These are phyloP conservation scores for Erebia palarica DNA, from an alignment of 2,888 invertebrate genomes.

Conservation along the genomic window DNA sequence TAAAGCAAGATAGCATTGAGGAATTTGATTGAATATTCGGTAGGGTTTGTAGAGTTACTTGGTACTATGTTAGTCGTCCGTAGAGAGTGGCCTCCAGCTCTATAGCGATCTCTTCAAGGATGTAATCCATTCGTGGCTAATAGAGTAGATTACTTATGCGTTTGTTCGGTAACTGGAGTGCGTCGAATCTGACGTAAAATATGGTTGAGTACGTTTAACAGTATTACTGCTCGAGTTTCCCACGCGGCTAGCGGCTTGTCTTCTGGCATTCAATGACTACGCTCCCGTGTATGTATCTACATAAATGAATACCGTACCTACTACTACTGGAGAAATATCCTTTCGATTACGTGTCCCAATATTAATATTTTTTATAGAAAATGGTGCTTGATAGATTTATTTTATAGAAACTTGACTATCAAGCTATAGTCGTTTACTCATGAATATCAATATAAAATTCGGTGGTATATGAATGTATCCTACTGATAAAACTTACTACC, in stretches of 20 bases:
- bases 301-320: slow-evolving; percentile 36
- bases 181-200: slow-evolving; percentile 70
- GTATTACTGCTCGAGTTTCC: slow-evolving; percentile 63
- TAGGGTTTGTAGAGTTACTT: background rate
- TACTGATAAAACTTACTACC: too few species aligned
- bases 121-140: slow-evolving; percentile 71
- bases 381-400: background rate
- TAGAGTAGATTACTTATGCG: slow-evolving; percentile 58
- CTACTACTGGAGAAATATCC: slow-evolving; percentile 27
- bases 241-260: slow-evolving; percentile 58
- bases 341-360: slow-evolving; percentile 12
- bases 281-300: slow-evolving; percentile 35
- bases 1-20: slow-evolving; percentile 36
- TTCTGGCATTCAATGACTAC: slow-evolving; percentile 38
- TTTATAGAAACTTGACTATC: background rate
- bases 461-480: too few species aligned
- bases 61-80: slow-evolving; percentile 14
- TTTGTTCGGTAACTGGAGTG: slow-evolving; percentile 56
- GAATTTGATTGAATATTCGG: slow-evolving; percentile 18
- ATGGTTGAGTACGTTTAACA: slow-evolving; percentile 57
- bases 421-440: too few species aligned
- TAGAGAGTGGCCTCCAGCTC: slow-evolving; percentile 21
- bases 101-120: slow-evolving; percentile 58
- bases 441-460: too few species aligned
- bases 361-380: background rate